These are phyloP conservation scores for Chionis minor DNA, from an alignment of 2,113 vertebrate genomes.

Conservation along the genomic window DNA sequence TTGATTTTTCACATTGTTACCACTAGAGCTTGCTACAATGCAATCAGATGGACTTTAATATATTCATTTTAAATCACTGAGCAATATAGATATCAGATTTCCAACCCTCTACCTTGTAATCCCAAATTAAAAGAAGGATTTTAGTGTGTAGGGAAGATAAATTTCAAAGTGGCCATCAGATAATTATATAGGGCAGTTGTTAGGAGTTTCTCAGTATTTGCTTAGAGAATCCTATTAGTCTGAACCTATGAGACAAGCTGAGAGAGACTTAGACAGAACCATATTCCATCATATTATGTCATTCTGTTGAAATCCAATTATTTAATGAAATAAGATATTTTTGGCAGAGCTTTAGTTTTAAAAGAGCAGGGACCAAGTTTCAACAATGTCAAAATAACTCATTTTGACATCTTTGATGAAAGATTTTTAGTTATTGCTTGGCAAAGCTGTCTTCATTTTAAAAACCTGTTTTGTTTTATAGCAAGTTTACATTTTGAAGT, in stretches of 20 bases:
- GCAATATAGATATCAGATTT: conserved; percentile 9
- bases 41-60: conserved; percentile 11
- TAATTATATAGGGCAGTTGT: conserved; percentile 10
- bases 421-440: neutral
- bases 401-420: neutral
- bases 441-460: neutral
- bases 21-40: conserved; percentile 62
- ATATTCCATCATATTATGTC: neutral
- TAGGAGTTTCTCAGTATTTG: neutral
- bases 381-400: neutral
- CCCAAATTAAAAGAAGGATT: conserved; percentile 27
- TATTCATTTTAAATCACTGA: conserved; percentile 3
- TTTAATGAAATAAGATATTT: neutral
- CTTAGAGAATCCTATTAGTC: conserved; percentile 38
- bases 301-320: conserved; percentile 19
- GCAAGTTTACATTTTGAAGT: neutral
- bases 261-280: neutral
- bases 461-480: neutral
- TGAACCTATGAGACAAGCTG: neutral
- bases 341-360: neutral
- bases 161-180: conserved; percentile 22
- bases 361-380: neutral
- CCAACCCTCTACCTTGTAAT: neutral
- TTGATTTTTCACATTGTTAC: conserved; percentile 37
- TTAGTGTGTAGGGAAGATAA: neutral